Percentiles rank a stretch among this genome's conserved stretches.
phyloP scores from a whole-genome alignment of 2,888 invertebrate species.

The Aleiodes testaceus region DNA sequence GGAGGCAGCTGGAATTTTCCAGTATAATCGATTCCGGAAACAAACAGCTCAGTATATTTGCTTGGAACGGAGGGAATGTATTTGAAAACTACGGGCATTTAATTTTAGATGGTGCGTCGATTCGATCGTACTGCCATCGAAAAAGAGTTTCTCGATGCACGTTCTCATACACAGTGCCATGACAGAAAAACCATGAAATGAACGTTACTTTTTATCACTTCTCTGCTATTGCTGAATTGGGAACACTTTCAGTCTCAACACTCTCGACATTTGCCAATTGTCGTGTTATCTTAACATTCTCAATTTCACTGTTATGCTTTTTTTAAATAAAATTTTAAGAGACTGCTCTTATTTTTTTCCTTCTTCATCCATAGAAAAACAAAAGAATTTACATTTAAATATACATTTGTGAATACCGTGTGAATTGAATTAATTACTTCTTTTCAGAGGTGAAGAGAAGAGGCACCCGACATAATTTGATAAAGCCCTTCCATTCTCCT shows the following conservation, averaged over 20 bases:
- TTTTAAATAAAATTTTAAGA: background rate
- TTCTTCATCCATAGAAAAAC: background rate
- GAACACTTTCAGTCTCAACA: conserved; percentile 14
- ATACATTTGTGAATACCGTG: conserved; percentile 7
- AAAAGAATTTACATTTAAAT: conserved; percentile 5
- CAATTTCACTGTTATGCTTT: background rate
- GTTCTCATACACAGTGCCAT: conserved; percentile 8
- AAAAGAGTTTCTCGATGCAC: conserved; percentile 41
- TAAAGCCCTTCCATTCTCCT: conserved; percentile 22
- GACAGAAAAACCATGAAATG: background rate
- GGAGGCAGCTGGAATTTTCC: conserved; percentile 40
- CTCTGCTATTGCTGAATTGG: conserved; percentile 9
- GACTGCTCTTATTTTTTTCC: background rate
- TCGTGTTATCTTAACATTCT: background rate
- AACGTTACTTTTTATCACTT: background rate
- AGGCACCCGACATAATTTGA: conserved; percentile 32
- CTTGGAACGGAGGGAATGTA: conserved; percentile 14
- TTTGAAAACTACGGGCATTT: conserved; percentile 40
- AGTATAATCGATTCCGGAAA: conserved; percentile 46
- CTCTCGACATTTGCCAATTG: background rate
- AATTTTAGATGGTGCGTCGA: conserved; percentile 47
- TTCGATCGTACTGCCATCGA: conserved; percentile 41
- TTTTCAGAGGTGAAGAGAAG: conserved; percentile 18
- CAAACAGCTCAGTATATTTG: conserved; percentile 40
- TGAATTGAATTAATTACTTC: conserved; percentile 25